These are phyloP conservation scores for Philotrypesis tridentata DNA, from an alignment of 1,140 invertebrate genomes.

Conservation along the genomic window DNA sequence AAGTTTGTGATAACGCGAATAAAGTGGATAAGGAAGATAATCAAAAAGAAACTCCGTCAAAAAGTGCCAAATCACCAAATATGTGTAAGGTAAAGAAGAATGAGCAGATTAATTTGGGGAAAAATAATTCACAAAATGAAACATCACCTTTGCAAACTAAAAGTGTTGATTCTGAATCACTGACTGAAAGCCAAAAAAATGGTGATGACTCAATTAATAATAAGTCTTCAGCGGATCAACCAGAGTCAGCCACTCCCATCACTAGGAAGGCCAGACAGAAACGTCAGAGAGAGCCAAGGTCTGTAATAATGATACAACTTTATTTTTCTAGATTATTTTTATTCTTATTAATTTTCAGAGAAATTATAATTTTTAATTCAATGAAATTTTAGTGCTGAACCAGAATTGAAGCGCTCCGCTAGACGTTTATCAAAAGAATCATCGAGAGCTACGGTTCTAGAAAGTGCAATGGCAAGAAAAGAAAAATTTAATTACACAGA, in stretches of 20 bases:
- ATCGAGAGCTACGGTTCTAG: slow-evolving; percentile 70
- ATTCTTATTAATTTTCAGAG: slow-evolving; percentile 1
- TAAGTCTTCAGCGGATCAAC: not conserved
- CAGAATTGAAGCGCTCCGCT: slow-evolving; percentile 71
- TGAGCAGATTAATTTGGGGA: slow-evolving; percentile 34
- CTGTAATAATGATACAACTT: slow-evolving; percentile 38
- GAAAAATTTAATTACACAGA: slow-evolving; percentile 72
- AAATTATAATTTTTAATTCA: slow-evolving; percentile 48
- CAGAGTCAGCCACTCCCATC: slow-evolving; percentile 49
- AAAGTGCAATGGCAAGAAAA: slow-evolving; percentile 73
- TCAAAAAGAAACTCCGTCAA: slow-evolving; percentile 45
- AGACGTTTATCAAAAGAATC: slow-evolving; percentile 70
- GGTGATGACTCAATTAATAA: slow-evolving; percentile 39
- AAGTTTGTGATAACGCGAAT: slow-evolving; percentile 60
- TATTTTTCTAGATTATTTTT: not conserved
- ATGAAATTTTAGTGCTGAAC: slow-evolving; percentile 60
- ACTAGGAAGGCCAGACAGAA: slow-evolving; percentile 64
- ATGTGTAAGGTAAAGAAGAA: slow-evolving; percentile 34
- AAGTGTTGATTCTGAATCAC: not conserved
- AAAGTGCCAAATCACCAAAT: slow-evolving; percentile 45
- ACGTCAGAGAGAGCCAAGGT: slow-evolving; percentile 57
- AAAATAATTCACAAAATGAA: slow-evolving; percentile 47
- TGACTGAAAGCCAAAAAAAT: slow-evolving; percentile 45
- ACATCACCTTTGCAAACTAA: slow-evolving; percentile 5
- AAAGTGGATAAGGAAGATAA: slow-evolving; percentile 63